A percentile compares a stretch with the other conserved stretches of the same genome.
Conservation (phyloP, 2,113 vertebrate species). For the Oreochromis aureus region DNA sequence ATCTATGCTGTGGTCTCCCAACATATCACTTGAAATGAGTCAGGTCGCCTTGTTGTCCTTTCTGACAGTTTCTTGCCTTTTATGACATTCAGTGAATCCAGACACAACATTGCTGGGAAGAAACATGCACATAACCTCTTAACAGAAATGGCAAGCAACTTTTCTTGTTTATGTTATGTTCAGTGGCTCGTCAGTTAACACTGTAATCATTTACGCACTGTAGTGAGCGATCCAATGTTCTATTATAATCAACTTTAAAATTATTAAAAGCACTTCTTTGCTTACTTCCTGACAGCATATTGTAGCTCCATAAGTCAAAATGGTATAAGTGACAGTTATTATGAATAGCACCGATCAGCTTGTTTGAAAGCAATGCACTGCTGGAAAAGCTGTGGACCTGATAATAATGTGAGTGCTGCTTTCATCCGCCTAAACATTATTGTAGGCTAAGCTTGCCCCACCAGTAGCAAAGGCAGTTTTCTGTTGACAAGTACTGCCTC, state of each 20-base stretch:
- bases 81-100: background rate
- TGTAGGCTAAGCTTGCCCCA: no score
- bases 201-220: background rate
- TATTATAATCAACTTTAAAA: background rate
- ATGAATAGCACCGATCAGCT: background rate
- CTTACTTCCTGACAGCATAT: background rate
- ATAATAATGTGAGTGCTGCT: background rate
- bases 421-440: background rate
- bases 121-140: background rate
- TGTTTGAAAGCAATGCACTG: background rate
- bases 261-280: background rate
- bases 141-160: background rate
- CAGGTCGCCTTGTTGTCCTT: constrained; percentile 47
- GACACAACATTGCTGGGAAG: background rate
- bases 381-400: background rate
- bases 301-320: background rate
- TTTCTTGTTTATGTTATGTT: background rate
- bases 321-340: background rate
- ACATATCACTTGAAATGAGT: constrained; percentile 68
- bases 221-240: background rate
- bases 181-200: background rate
- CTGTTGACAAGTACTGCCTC: background rate
- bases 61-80: constrained; percentile 55
- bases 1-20: constrained; percentile 44
- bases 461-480: no score